phyloP scores from a whole-genome alignment of 2,797 vertebrate genomes.

The Poecilia picta region DNA sequence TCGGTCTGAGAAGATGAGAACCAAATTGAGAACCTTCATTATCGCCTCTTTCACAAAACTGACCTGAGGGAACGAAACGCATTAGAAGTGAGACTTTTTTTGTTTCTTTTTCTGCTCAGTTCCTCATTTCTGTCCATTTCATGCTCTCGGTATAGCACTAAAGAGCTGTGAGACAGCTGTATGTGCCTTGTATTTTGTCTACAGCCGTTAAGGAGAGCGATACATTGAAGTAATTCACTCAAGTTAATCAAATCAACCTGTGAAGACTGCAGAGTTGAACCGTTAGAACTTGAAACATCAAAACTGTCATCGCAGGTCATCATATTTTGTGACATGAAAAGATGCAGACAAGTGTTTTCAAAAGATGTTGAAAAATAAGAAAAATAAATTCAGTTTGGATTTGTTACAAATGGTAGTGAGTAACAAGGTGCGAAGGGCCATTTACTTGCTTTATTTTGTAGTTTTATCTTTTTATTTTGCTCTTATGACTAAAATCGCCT shows the following conservation, averaged over 20 bases:
- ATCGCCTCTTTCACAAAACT: constrained; percentile 99
- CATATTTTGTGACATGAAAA: background rate
- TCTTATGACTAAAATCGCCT: no score
- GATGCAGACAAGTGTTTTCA: background rate
- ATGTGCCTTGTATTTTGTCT: background rate
- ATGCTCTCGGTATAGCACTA: background rate
- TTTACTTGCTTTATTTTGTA: no score
- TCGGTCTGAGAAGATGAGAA: constrained; percentile 96
- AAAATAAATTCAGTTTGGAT: background rate
- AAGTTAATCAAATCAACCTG: background rate
- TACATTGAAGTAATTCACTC: background rate
- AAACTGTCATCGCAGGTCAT: background rate
- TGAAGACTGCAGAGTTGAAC: background rate
- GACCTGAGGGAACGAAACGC: constrained; percentile 79
- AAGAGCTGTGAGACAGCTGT: background rate
- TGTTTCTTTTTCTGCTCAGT: background rate
- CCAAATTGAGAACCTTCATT: constrained; percentile 97
- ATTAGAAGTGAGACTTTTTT: background rate
- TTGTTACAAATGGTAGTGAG: no score
- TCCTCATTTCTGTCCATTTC: background rate
- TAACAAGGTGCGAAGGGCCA: no score
- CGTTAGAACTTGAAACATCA: background rate
- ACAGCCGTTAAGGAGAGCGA: background rate
- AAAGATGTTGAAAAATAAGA: background rate
- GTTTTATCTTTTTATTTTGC: no score